These are phyloP conservation scores for Onychostoma macrolepis DNA, from an alignment of 2,113 vertebrate species.

Conservation along the genomic window DNA sequence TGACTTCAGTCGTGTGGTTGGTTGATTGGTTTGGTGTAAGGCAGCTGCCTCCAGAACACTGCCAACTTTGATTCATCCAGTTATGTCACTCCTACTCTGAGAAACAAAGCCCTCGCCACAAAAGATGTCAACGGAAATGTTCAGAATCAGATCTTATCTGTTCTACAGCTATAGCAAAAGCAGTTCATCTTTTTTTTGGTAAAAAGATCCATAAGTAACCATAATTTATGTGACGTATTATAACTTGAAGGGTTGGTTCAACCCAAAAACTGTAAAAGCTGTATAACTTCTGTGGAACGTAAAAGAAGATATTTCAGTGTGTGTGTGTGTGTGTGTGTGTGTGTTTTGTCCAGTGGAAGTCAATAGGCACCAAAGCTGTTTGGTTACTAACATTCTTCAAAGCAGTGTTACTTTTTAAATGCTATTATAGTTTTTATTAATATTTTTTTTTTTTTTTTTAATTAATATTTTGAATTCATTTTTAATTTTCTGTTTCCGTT, in stretches of 20 bases:
- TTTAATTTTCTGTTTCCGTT: not conserved
- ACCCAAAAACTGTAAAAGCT: not conserved
- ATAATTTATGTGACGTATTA: not conserved
- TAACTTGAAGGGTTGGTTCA: not conserved
- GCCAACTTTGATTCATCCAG: conserved; percentile 61
- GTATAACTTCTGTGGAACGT: not conserved
- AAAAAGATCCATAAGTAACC: not conserved
- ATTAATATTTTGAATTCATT: not conserved
- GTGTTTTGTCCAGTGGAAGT: not conserved
- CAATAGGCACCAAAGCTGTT: not conserved
- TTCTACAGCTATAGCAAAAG: not conserved
- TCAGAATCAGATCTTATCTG: not conserved
- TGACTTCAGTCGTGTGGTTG: conserved; percentile 46
- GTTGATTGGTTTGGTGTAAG: conserved; percentile 36
- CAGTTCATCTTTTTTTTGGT: not conserved
- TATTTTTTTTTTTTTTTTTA: not conserved
- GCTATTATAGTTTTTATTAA: not conserved
- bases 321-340: not conserved
- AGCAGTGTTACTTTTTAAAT: not conserved
- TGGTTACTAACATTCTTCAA: not conserved
- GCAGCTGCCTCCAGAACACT: conserved; percentile 42
- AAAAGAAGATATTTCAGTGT: not conserved
- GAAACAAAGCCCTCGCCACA: conserved; percentile 12
- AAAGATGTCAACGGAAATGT: conserved; percentile 12
- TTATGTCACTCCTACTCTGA: conserved; percentile 15